Conservation (phyloP, 2,888 invertebrate species). For the Parnassius glacialis region DNA sequence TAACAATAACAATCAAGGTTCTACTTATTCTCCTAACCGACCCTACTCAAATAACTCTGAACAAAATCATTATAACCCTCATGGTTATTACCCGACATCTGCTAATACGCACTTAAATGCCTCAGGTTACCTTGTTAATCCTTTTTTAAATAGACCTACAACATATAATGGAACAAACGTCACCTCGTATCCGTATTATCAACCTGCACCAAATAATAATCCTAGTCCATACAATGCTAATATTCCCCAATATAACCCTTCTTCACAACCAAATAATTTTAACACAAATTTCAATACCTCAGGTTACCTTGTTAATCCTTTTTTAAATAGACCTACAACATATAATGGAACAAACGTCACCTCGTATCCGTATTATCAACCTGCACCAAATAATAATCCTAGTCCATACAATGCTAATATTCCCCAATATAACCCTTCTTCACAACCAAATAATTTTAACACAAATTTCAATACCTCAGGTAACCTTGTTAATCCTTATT, state of each 20-base stretch:
- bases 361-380: not conserved
- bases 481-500: slow-evolving; percentile 11
- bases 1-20: not conserved
- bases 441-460: slow-evolving; percentile 28
- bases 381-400: not conserved
- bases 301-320: slow-evolving; percentile 11
- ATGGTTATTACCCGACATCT: slow-evolving; percentile 1
- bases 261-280: slow-evolving; percentile 26
- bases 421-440: slow-evolving; percentile 25
- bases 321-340: not conserved
- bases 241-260: slow-evolving; percentile 25
- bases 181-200: not conserved
- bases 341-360: slow-evolving; percentile 6
- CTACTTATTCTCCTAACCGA: slow-evolving; percentile 19
- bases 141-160: not conserved
- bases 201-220: not conserved
- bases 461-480: slow-evolving; percentile 30
- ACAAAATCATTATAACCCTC: slow-evolving; percentile 23
- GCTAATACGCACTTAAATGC: not conserved
- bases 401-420: slow-evolving; percentile 5
- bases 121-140: slow-evolving; percentile 13
- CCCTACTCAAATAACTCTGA: slow-evolving; percentile 29
- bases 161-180: slow-evolving; percentile 4
- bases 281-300: slow-evolving; percentile 25
- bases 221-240: slow-evolving; percentile 5